Evolutionary conservation across 2,888 invertebrate genomes (phyloP).

Genomic region (Thysanoteuthis rhombus): DNA sequence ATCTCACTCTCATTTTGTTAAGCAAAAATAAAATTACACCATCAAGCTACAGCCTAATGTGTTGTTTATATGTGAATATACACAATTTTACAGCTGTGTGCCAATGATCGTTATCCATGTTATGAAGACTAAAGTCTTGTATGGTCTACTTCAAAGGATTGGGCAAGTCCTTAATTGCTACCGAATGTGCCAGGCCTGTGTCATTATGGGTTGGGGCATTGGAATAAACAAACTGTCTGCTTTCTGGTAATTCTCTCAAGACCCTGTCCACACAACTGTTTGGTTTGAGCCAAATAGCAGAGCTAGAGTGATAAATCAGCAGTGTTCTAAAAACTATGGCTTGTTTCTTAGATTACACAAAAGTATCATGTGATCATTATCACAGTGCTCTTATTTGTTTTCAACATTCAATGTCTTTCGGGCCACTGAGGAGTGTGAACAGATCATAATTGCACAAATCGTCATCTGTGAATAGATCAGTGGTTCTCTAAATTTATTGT

Average conservation of each 20-base stretch:
- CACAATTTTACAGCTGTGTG: neutral
- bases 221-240: neutral
- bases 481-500: too few species aligned
- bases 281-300: neutral
- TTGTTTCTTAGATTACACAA: neutral
- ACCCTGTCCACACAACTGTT: neutral
- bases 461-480: neutral
- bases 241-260: constrained; percentile 12
- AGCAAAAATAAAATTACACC: neutral
- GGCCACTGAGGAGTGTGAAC: neutral
- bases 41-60: neutral
- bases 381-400: neutral
- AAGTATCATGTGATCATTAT: neutral
- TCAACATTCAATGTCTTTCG: neutral
- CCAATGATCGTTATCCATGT: neutral
- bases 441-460: neutral
- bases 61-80: constrained; percentile 12
- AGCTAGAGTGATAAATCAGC: neutral
- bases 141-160: neutral
- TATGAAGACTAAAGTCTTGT: constrained; percentile 12
- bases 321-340: neutral
- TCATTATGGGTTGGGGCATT: neutral
- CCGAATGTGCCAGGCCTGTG: constrained; percentile 12
- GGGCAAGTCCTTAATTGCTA: constrained; percentile 12
- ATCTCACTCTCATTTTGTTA: neutral